A percentile compares a stretch with the other conserved stretches of the same genome.
Conservation (phyloP, 2,888 invertebrate species). For the Leptinotarsa peninsularis region DNA sequence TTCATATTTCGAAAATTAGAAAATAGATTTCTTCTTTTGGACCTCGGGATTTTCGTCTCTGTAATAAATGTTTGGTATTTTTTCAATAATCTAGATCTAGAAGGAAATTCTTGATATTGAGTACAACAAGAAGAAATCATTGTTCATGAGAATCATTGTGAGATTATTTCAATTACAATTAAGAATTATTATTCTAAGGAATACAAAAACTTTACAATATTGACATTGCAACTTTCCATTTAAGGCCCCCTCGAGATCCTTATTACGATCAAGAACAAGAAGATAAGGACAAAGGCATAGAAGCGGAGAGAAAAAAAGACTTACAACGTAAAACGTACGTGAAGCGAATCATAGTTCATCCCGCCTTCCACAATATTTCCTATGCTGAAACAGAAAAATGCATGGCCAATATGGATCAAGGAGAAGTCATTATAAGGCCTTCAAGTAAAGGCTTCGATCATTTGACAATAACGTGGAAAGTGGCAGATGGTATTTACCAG, state of each 20-base stretch:
- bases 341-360: conserved; percentile 97
- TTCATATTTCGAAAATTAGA: not conserved
- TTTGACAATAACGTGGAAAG: conserved; percentile 99
- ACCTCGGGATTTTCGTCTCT: no score
- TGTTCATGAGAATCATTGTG: not conserved
- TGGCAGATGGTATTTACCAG: conserved; percentile 92
- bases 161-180: not conserved
- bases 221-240: conserved; percentile 53
- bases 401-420: conserved; percentile 93
- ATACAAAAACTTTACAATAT: not conserved
- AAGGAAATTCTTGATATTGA: no score
- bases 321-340: conserved; percentile 89
- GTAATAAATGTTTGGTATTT: no score
- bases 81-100: no score
- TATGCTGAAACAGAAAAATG: conserved; percentile 92
- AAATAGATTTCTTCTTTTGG: no score
- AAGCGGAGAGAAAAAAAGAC: conserved; percentile 84
- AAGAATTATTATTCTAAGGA: no score
- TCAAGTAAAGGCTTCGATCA: conserved; percentile 95
- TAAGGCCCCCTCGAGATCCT: conserved; percentile 83
- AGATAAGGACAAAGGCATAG: conserved; percentile 81
- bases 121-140: no score
- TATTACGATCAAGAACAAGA: conserved; percentile 92
- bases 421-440: conserved; percentile 95
- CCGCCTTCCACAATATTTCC: conserved; percentile 96